Evolutionary conservation across 2,888 invertebrate species (phyloP).

Genomic region (Operophtera brumata): DNA sequence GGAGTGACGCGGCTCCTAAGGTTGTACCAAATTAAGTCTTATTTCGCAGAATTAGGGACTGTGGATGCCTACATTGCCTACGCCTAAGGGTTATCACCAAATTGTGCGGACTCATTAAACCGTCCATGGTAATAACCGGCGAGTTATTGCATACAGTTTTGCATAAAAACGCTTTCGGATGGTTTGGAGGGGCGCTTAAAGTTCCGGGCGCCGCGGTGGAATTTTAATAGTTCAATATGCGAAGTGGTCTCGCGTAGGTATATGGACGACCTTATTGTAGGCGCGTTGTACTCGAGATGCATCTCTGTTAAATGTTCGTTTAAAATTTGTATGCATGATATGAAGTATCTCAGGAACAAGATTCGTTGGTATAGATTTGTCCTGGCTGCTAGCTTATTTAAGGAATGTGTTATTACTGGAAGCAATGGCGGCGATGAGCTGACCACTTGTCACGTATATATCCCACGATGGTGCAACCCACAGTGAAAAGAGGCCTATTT

Average conservation of each 20-base stretch:
- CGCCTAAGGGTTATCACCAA: constrained; percentile 29
- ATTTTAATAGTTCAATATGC: constrained; percentile 66
- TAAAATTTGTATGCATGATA: no score
- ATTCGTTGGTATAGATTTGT: no score
- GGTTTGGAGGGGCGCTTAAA: constrained; percentile 28
- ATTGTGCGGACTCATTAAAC: constrained; percentile 55
- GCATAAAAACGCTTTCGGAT: constrained; percentile 57
- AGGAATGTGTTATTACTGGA: no score
- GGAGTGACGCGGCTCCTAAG: no score
- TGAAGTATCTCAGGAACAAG: no score
- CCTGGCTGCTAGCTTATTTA: no score
- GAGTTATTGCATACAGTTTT: constrained; percentile 65
- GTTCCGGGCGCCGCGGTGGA: constrained; percentile 36
- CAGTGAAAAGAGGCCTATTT: no score
- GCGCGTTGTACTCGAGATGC: constrained; percentile 8
- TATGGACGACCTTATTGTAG: constrained; percentile 39
- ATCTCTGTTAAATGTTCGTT: not conserved
- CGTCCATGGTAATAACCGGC: constrained; percentile 45
- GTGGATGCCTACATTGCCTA: not conserved
- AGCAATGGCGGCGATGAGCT: no score
- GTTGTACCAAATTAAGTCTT: constrained; percentile 7
- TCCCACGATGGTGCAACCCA: no score
- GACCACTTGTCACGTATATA: no score
- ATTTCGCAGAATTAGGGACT: constrained; percentile 1
- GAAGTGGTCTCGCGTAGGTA: constrained; percentile 37